phyloP scores from a whole-genome alignment of 2,113 vertebrate species.

The Syngnathoides biaculeatus region DNA sequence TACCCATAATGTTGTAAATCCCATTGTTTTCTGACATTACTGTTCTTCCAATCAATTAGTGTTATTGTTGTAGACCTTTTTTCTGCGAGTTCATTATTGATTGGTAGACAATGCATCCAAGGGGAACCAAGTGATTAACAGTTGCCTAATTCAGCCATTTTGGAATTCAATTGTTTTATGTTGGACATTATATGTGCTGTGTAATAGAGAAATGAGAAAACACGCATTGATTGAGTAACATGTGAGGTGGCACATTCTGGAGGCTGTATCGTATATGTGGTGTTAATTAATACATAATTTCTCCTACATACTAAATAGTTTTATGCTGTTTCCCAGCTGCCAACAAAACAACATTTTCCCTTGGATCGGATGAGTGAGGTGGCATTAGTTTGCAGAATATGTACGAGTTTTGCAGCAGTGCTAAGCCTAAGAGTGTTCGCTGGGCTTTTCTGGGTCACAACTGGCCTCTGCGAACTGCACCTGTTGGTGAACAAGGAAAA shows the following conservation, averaged over 20 bases:
- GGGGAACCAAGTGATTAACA: no score
- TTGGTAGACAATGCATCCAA: no score
- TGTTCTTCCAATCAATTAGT: no score
- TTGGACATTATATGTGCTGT: neutral
- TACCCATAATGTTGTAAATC: slow-evolving; percentile 10
- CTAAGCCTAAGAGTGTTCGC: slow-evolving; percentile 47
- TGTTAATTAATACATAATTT: no score
- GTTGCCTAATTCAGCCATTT: no score
- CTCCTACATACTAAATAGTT: no score
- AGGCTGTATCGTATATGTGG: no score
- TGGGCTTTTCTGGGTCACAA: slow-evolving; percentile 51
- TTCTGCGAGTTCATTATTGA: no score
- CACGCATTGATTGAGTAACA: no score
- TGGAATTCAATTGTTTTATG: no score
- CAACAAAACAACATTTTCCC: neutral
- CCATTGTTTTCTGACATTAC: neutral
- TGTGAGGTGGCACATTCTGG: neutral
- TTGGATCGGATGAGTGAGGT: neutral
- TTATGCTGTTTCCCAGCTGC: neutral
- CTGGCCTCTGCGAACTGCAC: slow-evolving; percentile 67
- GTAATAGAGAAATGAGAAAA: neutral
- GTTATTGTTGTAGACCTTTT: no score
- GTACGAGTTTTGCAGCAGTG: slow-evolving; percentile 48
- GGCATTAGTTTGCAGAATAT: slow-evolving; percentile 54
- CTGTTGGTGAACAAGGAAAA: slow-evolving; percentile 71